phyloP scores from a whole-genome alignment of 2,888 invertebrate genomes.

The Pollenia griseotomentosa region DNA sequence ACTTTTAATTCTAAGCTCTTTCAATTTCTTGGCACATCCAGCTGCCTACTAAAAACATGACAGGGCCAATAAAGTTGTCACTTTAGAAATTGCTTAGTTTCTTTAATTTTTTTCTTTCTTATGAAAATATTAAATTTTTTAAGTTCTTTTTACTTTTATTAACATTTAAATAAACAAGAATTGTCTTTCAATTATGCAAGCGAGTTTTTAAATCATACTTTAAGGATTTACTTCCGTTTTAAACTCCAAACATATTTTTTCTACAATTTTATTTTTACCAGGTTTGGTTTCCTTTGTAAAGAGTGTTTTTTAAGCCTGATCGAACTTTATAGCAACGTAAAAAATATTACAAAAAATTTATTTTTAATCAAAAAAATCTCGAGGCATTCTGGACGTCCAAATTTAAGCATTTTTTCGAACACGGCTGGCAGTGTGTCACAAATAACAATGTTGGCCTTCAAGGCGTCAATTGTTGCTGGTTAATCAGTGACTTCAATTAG shows the following conservation, averaged over 20 bases:
- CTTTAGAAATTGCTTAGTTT: not conserved
- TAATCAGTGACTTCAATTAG: no score
- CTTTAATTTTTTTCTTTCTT: not conserved
- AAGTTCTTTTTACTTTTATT: not conserved
- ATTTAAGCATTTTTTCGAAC: no score
- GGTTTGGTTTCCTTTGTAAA: no score
- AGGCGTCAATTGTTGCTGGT: no score
- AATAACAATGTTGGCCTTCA: not conserved
- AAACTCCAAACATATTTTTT: no score
- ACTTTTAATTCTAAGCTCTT: not conserved
- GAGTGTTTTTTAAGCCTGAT: no score
- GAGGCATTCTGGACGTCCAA: no score
- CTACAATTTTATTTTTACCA: no score
- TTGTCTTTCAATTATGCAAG: not conserved
- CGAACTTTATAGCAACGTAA: no score
- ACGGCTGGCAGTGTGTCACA: no score
- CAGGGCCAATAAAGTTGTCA: not conserved
- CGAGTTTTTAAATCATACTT: not conserved
- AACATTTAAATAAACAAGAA: not conserved
- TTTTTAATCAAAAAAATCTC: no score
- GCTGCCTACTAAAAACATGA: constrained; percentile 1
- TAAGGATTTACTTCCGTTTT: not conserved
- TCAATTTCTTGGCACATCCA: not conserved
- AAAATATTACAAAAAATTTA: no score
- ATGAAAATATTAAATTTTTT: not conserved